Conservation (phyloP, 2,888 invertebrate species). For the Drosophila maculinotata region DNA sequence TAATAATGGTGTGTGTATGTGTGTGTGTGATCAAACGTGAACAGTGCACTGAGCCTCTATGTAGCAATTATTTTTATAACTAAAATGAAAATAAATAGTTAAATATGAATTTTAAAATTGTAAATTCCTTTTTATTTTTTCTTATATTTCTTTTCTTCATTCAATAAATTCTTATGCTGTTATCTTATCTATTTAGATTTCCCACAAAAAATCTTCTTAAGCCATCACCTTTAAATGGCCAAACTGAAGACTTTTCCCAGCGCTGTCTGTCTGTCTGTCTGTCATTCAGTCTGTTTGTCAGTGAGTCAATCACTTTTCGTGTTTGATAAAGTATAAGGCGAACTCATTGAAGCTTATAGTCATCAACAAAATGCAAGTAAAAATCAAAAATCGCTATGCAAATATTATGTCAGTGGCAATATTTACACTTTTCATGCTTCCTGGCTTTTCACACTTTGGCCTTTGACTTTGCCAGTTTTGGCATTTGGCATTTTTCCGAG, state of each 20-base stretch:
- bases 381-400: slow-evolving; percentile 55
- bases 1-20: too few relatives aligned
- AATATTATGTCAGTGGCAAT: slow-evolving; percentile 69
- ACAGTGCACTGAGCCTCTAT: too few relatives aligned
- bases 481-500: slow-evolving; percentile 36
- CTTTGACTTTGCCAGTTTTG: slow-evolving; percentile 58
- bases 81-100: too few relatives aligned
- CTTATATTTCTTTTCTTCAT: too few relatives aligned
- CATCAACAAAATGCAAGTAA: slow-evolving; percentile 58
- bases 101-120: too few relatives aligned
- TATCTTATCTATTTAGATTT: not conserved
- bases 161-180: too few relatives aligned
- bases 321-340: slow-evolving; percentile 23
- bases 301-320: slow-evolving; percentile 38
- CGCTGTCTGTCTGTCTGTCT: not conserved
- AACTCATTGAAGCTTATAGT: slow-evolving; percentile 43
- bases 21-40: too few relatives aligned
- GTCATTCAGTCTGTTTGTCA: slow-evolving; percentile 5
- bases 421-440: slow-evolving; percentile 66
- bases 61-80: too few relatives aligned
- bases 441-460: slow-evolving; percentile 29
- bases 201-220: not conserved
- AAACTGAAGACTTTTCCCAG: not conserved
- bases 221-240: not conserved
- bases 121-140: too few relatives aligned